Conservation (phyloP, 2,113 vertebrate species). For the Microcebus lehilahytsara region DNA sequence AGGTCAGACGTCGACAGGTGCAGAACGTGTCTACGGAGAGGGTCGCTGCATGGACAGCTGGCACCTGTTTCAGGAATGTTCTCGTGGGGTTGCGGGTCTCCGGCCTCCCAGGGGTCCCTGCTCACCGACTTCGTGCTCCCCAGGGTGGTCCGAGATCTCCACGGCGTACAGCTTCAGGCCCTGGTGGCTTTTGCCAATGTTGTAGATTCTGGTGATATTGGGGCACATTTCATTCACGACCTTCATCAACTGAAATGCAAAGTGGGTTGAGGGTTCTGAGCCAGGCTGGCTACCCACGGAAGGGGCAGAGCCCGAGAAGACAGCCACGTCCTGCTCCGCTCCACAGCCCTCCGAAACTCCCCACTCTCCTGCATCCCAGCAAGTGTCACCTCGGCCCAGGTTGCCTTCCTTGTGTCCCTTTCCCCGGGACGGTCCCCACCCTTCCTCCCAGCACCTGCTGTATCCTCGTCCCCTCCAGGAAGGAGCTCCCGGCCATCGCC, state of each 20-base stretch:
- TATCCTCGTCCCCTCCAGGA: background rate
- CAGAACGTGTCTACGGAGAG: background rate
- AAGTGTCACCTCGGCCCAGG: background rate
- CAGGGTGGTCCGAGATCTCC: constrained; percentile 96
- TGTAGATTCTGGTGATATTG: constrained; percentile 98
- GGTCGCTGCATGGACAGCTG: rapidly evolving
- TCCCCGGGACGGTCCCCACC: background rate
- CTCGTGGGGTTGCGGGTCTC: rapidly evolving
- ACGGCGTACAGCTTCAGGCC: constrained; percentile 96
- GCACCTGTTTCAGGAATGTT: rapidly evolving
- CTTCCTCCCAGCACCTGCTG: background rate
- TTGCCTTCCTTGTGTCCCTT: rapidly evolving
- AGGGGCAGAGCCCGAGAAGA: background rate
- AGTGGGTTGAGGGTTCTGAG: background rate
- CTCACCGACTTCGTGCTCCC: constrained; percentile 94
- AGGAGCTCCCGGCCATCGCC: background rate
- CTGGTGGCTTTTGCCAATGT: constrained; percentile 95
- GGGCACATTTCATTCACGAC: constrained; percentile 97
- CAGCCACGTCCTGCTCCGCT: too few relatives aligned
- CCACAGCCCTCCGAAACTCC: rapidly evolving
- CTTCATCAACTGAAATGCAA: constrained; percentile 93
- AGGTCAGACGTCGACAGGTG: rapidly evolving
- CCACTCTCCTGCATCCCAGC: background rate
- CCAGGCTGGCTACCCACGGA: rapidly evolving
- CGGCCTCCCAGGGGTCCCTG: rapidly evolving